A percentile compares a stretch with the other conserved stretches of the same genome.
Evolutionary conservation across 2,888 invertebrate genomes (phyloP).

Genomic region (Galeopsomyia nigrocyanea): DNA sequence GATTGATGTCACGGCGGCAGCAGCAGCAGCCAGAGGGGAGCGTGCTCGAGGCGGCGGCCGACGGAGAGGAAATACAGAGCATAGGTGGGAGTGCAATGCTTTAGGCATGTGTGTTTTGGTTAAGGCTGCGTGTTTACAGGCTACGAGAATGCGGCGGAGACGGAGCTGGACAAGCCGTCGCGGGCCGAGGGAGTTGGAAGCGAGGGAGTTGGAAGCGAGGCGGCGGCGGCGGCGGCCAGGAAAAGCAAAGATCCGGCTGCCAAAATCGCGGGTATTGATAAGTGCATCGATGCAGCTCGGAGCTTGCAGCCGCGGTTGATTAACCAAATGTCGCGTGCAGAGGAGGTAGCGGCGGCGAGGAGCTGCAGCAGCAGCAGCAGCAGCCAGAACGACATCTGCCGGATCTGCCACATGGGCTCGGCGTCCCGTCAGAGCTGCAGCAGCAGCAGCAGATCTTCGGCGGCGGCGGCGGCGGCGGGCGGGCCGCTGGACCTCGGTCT

Average conservation of each 20-base stretch:
- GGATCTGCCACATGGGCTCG: constrained; percentile 66
- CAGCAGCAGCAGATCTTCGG: constrained; percentile 52
- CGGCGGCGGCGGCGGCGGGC: too few relatives aligned
- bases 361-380: constrained; percentile 24
- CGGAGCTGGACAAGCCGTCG: too few relatives aligned
- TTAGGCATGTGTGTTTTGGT: too few relatives aligned
- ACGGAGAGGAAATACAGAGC: constrained; percentile 42
- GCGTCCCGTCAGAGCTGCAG: constrained; percentile 23
- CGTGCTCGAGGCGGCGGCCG: constrained; percentile 9
- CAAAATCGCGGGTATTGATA: constrained; percentile 16
- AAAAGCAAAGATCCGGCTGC: constrained; percentile 18
- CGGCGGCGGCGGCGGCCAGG: background rate
- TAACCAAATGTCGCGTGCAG: background rate
- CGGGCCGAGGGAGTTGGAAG: too few relatives aligned
- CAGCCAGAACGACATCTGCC: constrained; percentile 60
- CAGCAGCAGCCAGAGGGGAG: constrained; percentile 41
- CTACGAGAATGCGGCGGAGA: too few relatives aligned
- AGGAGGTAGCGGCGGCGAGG: background rate
- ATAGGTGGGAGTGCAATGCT: constrained; percentile 54
- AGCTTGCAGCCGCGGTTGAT: too few relatives aligned
- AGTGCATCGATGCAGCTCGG: too few relatives aligned
- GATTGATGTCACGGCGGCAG: constrained; percentile 60
- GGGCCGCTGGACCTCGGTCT: constrained; percentile 58
- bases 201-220: too few relatives aligned
- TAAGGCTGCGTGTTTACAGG: too few relatives aligned